Evolutionary conservation across 2,113 vertebrate genomes (phyloP), one percentile per base, ranked within the genome.

Genomic region (Pachycephala philippinensis): DNA sequence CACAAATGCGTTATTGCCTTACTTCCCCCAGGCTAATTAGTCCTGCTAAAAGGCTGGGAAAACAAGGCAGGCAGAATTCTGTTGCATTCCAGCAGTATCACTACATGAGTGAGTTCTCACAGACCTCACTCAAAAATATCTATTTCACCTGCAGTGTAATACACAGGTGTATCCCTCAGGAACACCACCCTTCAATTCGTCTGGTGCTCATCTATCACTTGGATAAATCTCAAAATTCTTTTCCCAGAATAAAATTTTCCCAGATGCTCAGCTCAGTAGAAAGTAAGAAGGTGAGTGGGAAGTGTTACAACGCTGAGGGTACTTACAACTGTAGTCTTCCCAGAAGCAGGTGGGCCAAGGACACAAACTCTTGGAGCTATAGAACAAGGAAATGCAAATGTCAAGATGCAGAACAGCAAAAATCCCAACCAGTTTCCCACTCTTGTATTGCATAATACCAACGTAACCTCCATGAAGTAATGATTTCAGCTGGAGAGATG

Each of bases 281-380:
- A 79, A 49, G 50, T 9, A 6, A 65, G 11, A 39, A 14, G 26
- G 31, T 14, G 22, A 50, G 13, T 6, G 26, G 54, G 14, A 16
- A 69, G 42, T 28, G 14, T 22, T 9, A 26, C 15, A 39, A 23
- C 68, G 28, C 10, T 40, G 54, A 81, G 79, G 7, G 56, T 95
- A 98, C 98, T 98, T 96, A 99, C 98, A 90, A 98, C 97, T 4
- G 98, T 98, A 6, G 97, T 96, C 87, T 98, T 98, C 59, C 99
- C 99, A 12, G 99, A 98, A 93, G 98, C 98, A 8, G 99, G 98
- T 10, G 99, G 99, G 13, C 99, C 99, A 49, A 99, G 91, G 66
- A 99, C 78, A 56, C 95, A 93, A 52, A 98, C 97, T 95, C 93
- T 95, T 95, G 98, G 98, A 97, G 98, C 97, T 98, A 90, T 39